These are phyloP conservation scores for Dinoponera quadriceps DNA, from an alignment of 1,140 invertebrate species.

Conservation along the genomic window DNA sequence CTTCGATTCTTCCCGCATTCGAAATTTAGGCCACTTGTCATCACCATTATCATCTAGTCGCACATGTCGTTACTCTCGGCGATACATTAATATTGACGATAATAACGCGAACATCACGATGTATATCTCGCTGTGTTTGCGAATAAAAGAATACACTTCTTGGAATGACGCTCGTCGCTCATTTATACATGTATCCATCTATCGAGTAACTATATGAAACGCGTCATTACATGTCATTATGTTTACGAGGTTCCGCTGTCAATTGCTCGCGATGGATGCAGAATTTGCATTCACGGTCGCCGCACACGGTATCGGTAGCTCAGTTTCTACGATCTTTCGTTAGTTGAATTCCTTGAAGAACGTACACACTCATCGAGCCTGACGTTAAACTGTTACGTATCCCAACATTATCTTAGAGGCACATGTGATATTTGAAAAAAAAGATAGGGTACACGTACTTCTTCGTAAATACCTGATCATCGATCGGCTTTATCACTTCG, in stretches of 20 bases:
- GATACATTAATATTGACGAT: not conserved
- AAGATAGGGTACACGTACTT: too few species aligned
- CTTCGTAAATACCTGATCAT: too few species aligned
- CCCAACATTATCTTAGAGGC: too few species aligned
- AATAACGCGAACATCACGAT: not conserved
- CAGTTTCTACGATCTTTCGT: not conserved
- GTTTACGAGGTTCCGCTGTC: conserved; percentile 6
- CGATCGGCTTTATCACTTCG: too few species aligned
- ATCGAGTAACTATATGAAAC: conserved; percentile 8
- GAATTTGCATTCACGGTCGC: not conserved
- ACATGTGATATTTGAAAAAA: too few species aligned
- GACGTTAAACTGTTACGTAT: too few species aligned
- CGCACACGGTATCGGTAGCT: not conserved
- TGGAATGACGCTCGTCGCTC: not conserved
- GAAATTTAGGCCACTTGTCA: too few species aligned
- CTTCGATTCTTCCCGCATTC: too few species aligned
- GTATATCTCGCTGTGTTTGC: not conserved
- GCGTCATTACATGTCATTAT: conserved; percentile 30
- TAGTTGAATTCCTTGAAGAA: not conserved
- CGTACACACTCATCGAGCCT: too few species aligned
- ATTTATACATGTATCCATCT: not conserved
- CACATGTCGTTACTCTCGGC: not conserved
- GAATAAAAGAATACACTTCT: conserved; percentile 26
- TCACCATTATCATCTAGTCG: not conserved
- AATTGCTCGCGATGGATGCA: not conserved